These are phyloP conservation scores for Eupsilia transversa DNA, from an alignment of 2,888 invertebrate species.

Conservation along the genomic window DNA sequence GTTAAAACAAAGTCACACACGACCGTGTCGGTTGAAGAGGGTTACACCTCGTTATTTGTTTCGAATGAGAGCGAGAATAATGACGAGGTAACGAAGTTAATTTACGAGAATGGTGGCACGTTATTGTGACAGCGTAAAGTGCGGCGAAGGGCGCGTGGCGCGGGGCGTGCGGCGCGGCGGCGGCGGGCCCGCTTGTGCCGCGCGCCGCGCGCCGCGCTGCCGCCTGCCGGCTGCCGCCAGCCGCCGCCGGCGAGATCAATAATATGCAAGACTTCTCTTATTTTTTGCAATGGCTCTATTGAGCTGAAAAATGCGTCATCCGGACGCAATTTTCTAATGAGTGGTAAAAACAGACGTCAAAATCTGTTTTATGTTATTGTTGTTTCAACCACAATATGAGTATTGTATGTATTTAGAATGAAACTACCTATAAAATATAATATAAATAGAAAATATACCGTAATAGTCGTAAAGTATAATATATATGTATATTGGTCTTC, in stretches of 20 bases:
- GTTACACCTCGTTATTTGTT: constrained; percentile 77
- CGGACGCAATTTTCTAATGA: constrained; percentile 12
- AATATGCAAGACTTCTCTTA: constrained; percentile 64
- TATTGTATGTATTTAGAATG: background rate
- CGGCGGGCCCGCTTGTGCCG: constrained; percentile 62
- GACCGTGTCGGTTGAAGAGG: constrained; percentile 40
- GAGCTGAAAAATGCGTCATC: constrained; percentile 19
- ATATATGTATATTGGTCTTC: background rate
- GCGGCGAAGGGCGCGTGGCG: constrained; percentile 62
- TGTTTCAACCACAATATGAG: background rate
- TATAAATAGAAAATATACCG: background rate
- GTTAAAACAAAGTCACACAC: constrained; percentile 42
- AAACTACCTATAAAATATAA: background rate
- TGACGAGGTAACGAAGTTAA: constrained; percentile 87
- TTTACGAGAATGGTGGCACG: constrained; percentile 79
- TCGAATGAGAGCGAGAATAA: constrained; percentile 74
- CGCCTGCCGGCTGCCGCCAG: constrained; percentile 37
- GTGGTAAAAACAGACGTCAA: background rate
- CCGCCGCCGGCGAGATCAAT: constrained; percentile 66
- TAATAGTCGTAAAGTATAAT: background rate
- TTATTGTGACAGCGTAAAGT: constrained; percentile 77
- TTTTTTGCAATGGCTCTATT: constrained; percentile 52
- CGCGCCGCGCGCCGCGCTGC: constrained; percentile 63
- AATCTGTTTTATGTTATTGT: constrained; percentile 12
- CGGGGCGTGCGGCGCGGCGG: constrained; percentile 70